A percentile compares a stretch with the other conserved stretches of the same genome.
These are phyloP conservation scores for Pyrrhosoma nymphula DNA, from an alignment of 2,888 invertebrate genomes.

Conservation along the genomic window DNA sequence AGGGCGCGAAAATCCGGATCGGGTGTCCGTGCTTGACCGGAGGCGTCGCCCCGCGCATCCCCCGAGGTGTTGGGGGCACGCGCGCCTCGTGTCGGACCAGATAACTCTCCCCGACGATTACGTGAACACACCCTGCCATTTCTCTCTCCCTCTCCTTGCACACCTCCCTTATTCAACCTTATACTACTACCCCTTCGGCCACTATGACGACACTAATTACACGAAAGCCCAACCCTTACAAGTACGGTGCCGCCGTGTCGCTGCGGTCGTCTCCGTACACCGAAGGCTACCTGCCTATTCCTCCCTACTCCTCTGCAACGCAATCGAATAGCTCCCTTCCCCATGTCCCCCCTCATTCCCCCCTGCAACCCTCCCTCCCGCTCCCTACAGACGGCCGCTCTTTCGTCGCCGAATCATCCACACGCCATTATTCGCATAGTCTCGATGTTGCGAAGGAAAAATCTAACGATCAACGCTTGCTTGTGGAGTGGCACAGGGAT, in stretches of 20 bases:
- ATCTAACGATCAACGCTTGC: too few species aligned
- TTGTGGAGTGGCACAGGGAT: too few species aligned
- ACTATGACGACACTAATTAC: neutral
- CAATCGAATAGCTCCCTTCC: neutral
- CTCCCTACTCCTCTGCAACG: too few species aligned
- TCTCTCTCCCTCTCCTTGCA: too few species aligned
- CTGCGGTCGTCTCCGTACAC: constrained; percentile 23
- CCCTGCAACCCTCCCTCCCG: neutral
- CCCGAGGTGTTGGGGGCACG: neutral
- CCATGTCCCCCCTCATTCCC: neutral
- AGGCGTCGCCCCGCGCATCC: neutral
- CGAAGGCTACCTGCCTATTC: neutral
- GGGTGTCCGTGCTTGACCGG: neutral
- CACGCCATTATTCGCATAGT: neutral
- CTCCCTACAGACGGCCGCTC: neutral
- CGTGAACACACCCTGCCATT: too few species aligned
- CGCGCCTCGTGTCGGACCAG: neutral
- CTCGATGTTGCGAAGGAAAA: too few species aligned
- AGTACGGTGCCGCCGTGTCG: neutral
- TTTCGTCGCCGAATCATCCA: neutral
- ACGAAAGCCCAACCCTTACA: constrained; percentile 3
- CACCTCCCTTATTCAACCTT: neutral
- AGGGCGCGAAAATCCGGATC: neutral
- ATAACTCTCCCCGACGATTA: too few species aligned
- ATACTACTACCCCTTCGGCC: neutral